Evolutionary conservation across 2,888 invertebrate species (phyloP), one percentile per base, ranked within the genome.

Genomic region (Acanthopleura granulata): DNA sequence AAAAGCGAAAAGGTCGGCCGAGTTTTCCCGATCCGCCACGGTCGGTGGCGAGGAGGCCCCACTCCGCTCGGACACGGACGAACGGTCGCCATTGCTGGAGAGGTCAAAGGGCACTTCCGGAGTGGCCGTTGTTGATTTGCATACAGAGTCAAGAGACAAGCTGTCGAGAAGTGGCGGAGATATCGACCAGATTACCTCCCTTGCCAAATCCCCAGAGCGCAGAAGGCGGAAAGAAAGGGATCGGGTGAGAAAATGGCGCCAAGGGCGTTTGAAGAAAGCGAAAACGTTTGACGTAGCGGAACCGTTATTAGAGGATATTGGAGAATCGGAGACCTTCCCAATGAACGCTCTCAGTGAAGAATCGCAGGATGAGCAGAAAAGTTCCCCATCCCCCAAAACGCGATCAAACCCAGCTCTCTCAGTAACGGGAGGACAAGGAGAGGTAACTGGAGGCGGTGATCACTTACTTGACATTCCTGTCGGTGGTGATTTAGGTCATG

Each of bases 231-330:
- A 27, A 25, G 25, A 66, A 14, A 66, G 14, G 25, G 66, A 66
- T 16, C 22, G 66, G 25, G 29, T 27, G 22, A 66, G 66, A 27
- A 66, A 66, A 22, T 66, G 66, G 66, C 22, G 66, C 6, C 66
- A 27, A 3, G 29, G 25, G 22, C 22, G 66, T 27, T 12, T 27
- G 29, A 27, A 66, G 29, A 66, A 66, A 27, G 16, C 66, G 14
- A 18, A 22, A 12, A 27, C 66, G 6, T 27, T 66, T 25, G 66
- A 66, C 25, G 57, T 57, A n/a, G n/a, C 57, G 57, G 66, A 22
- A 22, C 66, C 66, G 22, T 66, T 66, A 66, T 6, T 27, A 25
- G 66, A 66, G 29, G 66, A 12, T 6, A 57, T 57, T 12, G 57
- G 40, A 6, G 40, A 40, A 40, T 40, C 40, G 40, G 40, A 40